Base-by-base conservation (phyloP, 2,797 vertebrate genomes). In the Distichodus sexfasciatus region DNA sequence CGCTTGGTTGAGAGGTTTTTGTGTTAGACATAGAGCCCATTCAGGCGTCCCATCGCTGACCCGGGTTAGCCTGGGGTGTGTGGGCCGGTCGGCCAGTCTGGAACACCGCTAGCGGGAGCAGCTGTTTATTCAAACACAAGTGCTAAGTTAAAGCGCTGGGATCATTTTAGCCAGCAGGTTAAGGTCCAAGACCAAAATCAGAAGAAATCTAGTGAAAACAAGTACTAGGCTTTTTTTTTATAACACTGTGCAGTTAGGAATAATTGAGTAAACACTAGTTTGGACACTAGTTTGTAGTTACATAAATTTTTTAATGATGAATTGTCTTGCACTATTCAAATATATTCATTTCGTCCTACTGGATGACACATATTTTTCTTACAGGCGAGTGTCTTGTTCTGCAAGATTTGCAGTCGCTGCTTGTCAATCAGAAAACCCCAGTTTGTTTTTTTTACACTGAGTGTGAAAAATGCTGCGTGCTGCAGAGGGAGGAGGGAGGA, bases 1-100 rank as follows among this genome's bases (percentile, higher is more conserved):
- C 62, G 41, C 50, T 54, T 73, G 77, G 66, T 79, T 66, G 73
- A 78, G 73, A 70, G 62, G 50, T 69, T 73, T 66, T 10, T 29
- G 40, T 62, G 28, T 68, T 23, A 53, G 35, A 72, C 66, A 65
- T 38, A 67, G 33, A 54, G 55, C 17, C 17, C 68, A 73, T 70
- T 75, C 66, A 67, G 47, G 31, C 6, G 6, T 65, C 61, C 55
- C 17, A 36, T 66, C 46, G 54, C 12, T 60, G 41, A 9, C 19
- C 33, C 36, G 28, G 29, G 47, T 9, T 24, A 8, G 35, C 17
- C 31, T 14, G 10, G 40, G 43, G 57, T 12, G 48, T n/a, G n/a
- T n/a, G n/a, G n/a, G n/a, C n/a, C n/a, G n/a, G n/a, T n/a, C n/a
- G 29, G 47, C 9, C 24, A 8, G 35, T 17, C 31, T 14, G 10